Percentiles rank a stretch among this genome's conserved stretches.
Conservation (phyloP, 1,140 invertebrate species). For the Aphidius gifuensis region DNA sequence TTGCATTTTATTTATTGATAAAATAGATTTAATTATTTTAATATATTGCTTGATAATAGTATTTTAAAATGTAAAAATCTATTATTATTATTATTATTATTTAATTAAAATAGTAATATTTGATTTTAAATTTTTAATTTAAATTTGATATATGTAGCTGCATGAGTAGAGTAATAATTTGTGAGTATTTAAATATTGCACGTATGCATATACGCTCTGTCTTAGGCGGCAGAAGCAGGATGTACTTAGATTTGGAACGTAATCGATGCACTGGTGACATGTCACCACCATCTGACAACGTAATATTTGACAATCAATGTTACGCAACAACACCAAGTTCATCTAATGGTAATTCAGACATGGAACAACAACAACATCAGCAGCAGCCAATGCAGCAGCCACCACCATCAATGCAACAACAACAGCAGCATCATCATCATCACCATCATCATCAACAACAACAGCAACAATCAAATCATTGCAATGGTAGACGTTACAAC, state of each 20-base stretch:
- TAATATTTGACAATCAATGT: conserved; percentile 90
- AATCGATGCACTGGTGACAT: conserved; percentile 68
- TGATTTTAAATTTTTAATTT: no score
- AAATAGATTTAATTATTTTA: no score
- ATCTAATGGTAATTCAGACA: conserved; percentile 84
- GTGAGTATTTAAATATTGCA: no score
- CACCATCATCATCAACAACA: no score
- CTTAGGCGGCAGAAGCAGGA: conserved; percentile 56
- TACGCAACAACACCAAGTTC: conserved; percentile 90
- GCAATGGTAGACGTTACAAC: conserved; percentile 34
- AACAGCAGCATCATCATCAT: conserved; percentile 51
- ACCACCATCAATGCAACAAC: conserved; percentile 59
- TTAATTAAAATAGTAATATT: no score
- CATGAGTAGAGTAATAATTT: no score
- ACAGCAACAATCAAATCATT: conserved; percentile 41
- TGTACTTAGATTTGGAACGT: conserved; percentile 82
- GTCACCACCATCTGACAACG: conserved; percentile 86
- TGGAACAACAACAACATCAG: conserved; percentile 61
- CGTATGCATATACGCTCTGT: conserved; percentile 42
- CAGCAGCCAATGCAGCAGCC: conserved; percentile 42
- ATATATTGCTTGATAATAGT: no score
- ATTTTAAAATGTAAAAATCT: no score
- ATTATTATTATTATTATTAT: no score
- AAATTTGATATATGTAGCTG: no score
- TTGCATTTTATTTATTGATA: no score